Percentiles rank a stretch among this genome's conserved stretches.
Evolutionary conservation across 2,888 invertebrate species (phyloP).

Genomic region (Metacarcinus magister): DNA sequence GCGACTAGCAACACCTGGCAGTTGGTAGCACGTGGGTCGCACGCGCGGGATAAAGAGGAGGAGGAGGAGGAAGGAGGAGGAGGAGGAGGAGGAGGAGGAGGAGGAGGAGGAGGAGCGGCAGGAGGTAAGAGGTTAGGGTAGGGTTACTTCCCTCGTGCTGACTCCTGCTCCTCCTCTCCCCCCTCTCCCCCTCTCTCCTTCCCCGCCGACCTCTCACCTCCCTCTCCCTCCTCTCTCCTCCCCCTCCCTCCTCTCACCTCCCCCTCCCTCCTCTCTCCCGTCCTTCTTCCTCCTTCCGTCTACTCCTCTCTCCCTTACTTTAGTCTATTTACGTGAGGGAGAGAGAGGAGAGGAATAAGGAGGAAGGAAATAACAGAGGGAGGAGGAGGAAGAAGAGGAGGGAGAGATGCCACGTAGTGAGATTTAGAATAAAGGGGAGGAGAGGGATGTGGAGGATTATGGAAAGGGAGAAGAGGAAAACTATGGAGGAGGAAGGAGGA

Average conservation of each 20-base stretch:
- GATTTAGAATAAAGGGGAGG: background rate
- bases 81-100: background rate
- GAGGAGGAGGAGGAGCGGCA: background rate
- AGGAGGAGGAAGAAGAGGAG: background rate
- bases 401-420: background rate
- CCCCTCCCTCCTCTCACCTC: background rate
- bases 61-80: background rate
- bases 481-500: background rate
- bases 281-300: background rate
- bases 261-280: background rate
- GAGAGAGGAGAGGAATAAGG: background rate
- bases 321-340: background rate
- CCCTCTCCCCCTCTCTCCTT: background rate
- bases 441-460: background rate
- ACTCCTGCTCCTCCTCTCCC: background rate
- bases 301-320: background rate
- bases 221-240: background rate
- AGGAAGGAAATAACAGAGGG: background rate
- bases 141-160: background rate
- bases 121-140: background rate
- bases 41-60: background rate
- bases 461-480: background rate
- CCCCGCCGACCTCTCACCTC: background rate
- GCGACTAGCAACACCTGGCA: background rate
- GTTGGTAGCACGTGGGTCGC: constrained; percentile 26